Conservation (phyloP, 2,797 vertebrate species). For the Melanotaenia parkinsoni region DNA sequence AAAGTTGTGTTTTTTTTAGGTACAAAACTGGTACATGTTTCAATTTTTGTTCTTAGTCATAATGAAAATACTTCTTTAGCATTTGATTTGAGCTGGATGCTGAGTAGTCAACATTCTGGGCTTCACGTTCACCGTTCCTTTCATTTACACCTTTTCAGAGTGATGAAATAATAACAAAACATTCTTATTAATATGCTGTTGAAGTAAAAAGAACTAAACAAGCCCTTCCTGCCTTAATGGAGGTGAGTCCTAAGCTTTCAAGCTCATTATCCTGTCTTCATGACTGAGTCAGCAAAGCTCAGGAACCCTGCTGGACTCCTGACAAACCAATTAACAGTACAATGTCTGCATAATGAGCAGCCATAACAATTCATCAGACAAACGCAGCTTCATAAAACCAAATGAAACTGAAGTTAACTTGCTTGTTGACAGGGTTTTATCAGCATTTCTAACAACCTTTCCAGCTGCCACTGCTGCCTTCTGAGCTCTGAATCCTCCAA, state of each 20-base stretch:
- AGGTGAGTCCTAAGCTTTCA: slow-evolving; percentile 44
- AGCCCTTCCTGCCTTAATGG: slow-evolving; percentile 45
- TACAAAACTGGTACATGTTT: slow-evolving; percentile 3
- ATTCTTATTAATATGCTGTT: slow-evolving; percentile 32
- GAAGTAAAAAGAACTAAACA: slow-evolving; percentile 43
- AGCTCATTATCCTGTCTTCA: slow-evolving; percentile 62
- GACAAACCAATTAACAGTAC: slow-evolving; percentile 68
- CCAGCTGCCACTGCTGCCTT: slow-evolving; percentile 1
- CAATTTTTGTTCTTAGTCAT: not conserved
- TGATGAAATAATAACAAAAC: slow-evolving; percentile 23
- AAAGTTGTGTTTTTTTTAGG: not conserved
- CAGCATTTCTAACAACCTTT: slow-evolving; percentile 30
- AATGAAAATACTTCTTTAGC: not conserved
- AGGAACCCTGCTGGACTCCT: slow-evolving; percentile 50
- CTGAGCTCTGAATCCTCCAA: not conserved
- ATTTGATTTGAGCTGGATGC: too few relatives aligned
- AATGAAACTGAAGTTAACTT: slow-evolving; percentile 29
- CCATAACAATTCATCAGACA: slow-evolving; percentile 60
- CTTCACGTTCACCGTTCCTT: too few relatives aligned
- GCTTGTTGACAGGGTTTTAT: slow-evolving; percentile 34
- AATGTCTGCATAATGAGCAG: slow-evolving; percentile 56
- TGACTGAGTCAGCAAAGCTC: slow-evolving; percentile 65
- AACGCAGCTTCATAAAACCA: slow-evolving; percentile 48
- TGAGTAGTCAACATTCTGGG: too few relatives aligned
- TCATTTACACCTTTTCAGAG: not conserved